phyloP scores from a whole-genome alignment of 2,113 vertebrate species.

The Plecotus auritus region DNA sequence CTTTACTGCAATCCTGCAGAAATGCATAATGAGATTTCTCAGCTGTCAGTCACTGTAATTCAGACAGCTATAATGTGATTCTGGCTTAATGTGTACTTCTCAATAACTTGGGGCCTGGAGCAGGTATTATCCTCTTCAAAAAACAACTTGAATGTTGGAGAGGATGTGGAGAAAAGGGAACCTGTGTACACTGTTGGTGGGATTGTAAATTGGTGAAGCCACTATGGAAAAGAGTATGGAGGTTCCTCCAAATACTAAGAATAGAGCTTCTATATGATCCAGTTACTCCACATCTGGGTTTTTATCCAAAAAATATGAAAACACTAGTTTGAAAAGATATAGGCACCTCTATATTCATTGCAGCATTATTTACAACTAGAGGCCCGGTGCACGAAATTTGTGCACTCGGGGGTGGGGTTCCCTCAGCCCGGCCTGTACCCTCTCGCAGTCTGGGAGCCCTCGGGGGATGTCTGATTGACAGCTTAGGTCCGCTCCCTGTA shows the following conservation, averaged over 20 bases:
- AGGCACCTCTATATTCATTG: not conserved
- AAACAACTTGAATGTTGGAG: not conserved
- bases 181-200: not conserved
- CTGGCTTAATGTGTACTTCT: conserved; percentile 29
- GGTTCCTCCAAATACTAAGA: not conserved
- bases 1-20: conserved; percentile 27
- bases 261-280: not conserved
- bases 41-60: conserved; percentile 58
- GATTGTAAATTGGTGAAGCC: not conserved
- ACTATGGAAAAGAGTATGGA: not conserved
- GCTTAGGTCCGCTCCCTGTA: too few relatives aligned
- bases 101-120: not conserved
- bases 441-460: too few relatives aligned
- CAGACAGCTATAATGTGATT: conserved; percentile 58
- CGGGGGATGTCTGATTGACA: too few relatives aligned
- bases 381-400: too few relatives aligned
- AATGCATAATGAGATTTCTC: conserved; percentile 58
- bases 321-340: not conserved
- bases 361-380: not conserved
- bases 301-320: not conserved
- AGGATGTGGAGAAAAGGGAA: not conserved
- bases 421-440: too few relatives aligned
- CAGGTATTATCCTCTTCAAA: conserved; percentile 38
- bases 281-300: not conserved
- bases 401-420: too few relatives aligned